Base-by-base conservation (phyloP, 2,888 invertebrate genomes). In the Sminthurinus aureus region DNA sequence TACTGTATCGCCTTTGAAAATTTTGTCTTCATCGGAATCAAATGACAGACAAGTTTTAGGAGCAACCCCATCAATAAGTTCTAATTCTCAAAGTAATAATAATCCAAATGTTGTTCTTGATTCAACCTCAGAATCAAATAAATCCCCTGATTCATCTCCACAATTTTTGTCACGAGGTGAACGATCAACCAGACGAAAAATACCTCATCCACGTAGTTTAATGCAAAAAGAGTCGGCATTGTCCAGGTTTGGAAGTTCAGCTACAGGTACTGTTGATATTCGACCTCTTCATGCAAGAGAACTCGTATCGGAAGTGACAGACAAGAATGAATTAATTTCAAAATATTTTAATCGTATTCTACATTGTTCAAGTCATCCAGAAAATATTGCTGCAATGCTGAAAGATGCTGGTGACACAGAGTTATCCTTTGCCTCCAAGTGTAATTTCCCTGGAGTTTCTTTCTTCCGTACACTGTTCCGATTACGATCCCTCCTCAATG, bases 371-470 rank as follows among this genome's bases (percentile, higher is more conserved):
- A 79, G 51, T 26, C 80, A 71, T 74, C 52, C 79, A 0, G 77
- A 83, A 81, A 83, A 71, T 51, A 64, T 80, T 22, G 75, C 79
- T 20, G 66, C 80, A 3, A 64, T 79, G 15, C 74, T 83, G 12
- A 83, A 77, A 76, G 82, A 81, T 22, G 20, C 52, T 11, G 83
- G 86, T 24, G 88, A 88, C 75, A 79, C 81, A 15, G 88, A 88
- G 73, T 73, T 88, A 20, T 84, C 86, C 6, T 88, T 88, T 76
- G 87, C 87, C 0, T 83, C 87, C 6, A 69, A 87, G 13, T 88
- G 88, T 71, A 88, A 86, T 84, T 88, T 88, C 78, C 86, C 86
- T 6, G 88, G 88, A 51, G 87, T 88, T 64, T 86, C 87, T 67
- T 88, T 88, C 75, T 88, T 88, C 79, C 85, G 88, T 71, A 85